A percentile compares a stretch with the other conserved stretches of the same genome.
These are phyloP conservation scores for Fragum fragum DNA, from an alignment of 2,888 invertebrate genomes.

Conservation along the genomic window DNA sequence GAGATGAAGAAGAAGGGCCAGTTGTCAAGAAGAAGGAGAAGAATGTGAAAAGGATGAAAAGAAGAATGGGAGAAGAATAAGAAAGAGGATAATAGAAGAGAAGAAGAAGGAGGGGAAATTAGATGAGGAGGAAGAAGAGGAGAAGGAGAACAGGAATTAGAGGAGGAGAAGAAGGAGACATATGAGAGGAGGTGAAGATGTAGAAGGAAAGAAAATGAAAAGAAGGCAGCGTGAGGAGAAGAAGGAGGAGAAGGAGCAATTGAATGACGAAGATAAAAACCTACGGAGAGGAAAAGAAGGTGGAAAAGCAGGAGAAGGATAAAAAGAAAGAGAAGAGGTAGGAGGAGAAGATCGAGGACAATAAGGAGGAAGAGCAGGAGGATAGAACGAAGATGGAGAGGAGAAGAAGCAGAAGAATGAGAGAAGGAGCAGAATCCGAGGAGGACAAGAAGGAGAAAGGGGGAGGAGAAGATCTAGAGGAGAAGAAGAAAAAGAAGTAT, in stretches of 20 bases:
- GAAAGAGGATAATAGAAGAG: too few species aligned
- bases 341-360: background rate
- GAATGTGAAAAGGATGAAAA: too few species aligned
- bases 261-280: background rate
- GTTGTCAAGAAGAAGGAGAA: too few species aligned
- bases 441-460: background rate
- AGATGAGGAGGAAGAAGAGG: background rate
- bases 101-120: slow-evolving; percentile 1
- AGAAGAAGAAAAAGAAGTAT: background rate
- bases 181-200: background rate
- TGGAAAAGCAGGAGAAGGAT: too few species aligned
- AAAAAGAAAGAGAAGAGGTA: background rate
- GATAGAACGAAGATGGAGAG: too few species aligned
- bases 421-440: background rate
- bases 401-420: too few species aligned
- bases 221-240: background rate
- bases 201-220: background rate
- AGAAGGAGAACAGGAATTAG: too few species aligned
- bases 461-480: background rate
- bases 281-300: background rate
- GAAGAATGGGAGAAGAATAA: too few species aligned
- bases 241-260: background rate
- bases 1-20: too few species aligned
- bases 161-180: too few species aligned
- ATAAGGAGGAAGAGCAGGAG: background rate